Base-by-base conservation (phyloP, 1,140 invertebrate genomes). In the Eumaeus atala region DNA sequence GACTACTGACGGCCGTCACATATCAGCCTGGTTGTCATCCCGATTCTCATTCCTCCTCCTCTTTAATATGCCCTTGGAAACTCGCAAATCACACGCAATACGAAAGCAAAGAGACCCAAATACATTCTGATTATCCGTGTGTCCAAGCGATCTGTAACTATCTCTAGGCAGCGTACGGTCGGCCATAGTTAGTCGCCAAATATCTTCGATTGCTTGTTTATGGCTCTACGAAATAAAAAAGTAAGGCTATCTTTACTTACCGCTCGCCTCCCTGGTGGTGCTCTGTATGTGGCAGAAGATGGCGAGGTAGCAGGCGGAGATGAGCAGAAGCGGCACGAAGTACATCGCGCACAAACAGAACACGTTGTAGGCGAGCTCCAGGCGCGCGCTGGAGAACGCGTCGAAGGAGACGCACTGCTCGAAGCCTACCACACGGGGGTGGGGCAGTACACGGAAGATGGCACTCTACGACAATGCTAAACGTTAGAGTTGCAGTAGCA, bases 361-460 rank as follows among this genome's bases (percentile, higher is more conserved):
- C 18, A 95, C 72, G 76, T 93, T 95, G 88, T 95, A 95, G 16
- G 90, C 88, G 2, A 91, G 89, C 74, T 95, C 93, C 55, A 92
- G 89, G 0, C 82, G 67, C 0, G 70, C 66, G 0, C 89, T 89
- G 0, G 87, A 81, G 81, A 95, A 95, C 44, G 91, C 93, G 53
- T 91, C 91, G 75, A 94, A 95, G 0, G 93, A 93, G 0, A 95
- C 94, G 72, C 94, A 95, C 75, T 95, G 94, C 54, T 89, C 88
- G 84, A 92, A 95, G 49, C 91, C 89, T 0, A 88, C 87, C 64
- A 91, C 88, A 0, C 89, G 64, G 0, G 93, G 93, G 77, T 95
- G 94, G 0, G 73, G 77, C 53, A 89, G 87, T 5, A 95, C 91
- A 64, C 93, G 92, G 74, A 94, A 95, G 9, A 95, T 91, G 5